phyloP scores from a whole-genome alignment of 2,797 vertebrate genomes.

The Chelmon rostratus region DNA sequence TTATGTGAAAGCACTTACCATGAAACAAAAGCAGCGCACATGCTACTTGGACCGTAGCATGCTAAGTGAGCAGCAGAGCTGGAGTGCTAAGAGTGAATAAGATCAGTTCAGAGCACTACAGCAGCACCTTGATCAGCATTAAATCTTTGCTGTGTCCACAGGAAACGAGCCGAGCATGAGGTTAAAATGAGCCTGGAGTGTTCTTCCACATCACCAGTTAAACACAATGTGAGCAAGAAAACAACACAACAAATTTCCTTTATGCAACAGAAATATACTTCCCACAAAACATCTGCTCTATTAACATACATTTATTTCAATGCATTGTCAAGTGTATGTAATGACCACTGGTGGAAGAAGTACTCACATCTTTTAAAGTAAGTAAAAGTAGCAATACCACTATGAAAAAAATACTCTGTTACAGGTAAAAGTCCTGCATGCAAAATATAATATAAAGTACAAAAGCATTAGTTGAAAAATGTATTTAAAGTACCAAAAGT shows the following conservation, averaged over 20 bases:
- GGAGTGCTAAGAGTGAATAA: conserved; percentile 1
- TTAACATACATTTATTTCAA: background rate
- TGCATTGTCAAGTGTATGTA: background rate
- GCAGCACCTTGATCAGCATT: conserved; percentile 11
- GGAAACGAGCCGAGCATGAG: conserved; percentile 21
- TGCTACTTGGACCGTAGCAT: conserved; percentile 8
- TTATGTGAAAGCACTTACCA: background rate
- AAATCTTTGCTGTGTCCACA: conserved; percentile 11
- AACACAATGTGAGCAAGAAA: background rate
- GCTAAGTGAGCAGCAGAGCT: background rate
- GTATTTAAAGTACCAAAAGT: too few relatives aligned
- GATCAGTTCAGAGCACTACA: background rate
- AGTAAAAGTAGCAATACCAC: background rate
- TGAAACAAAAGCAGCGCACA: conserved; percentile 10
- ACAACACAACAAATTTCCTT: background rate
- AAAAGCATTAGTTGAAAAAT: background rate
- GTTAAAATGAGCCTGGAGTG: background rate
- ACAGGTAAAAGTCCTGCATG: background rate
- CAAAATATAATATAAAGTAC: background rate
- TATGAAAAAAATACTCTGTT: too few relatives aligned
- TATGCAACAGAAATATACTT: background rate
- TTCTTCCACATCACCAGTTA: conserved; percentile 4
- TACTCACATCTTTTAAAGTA: background rate
- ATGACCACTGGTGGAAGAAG: background rate
- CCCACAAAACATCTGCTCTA: background rate